Base-by-base conservation (phyloP, 92 coral and sea anemone species). In the Phenganax subtilis region DNA sequence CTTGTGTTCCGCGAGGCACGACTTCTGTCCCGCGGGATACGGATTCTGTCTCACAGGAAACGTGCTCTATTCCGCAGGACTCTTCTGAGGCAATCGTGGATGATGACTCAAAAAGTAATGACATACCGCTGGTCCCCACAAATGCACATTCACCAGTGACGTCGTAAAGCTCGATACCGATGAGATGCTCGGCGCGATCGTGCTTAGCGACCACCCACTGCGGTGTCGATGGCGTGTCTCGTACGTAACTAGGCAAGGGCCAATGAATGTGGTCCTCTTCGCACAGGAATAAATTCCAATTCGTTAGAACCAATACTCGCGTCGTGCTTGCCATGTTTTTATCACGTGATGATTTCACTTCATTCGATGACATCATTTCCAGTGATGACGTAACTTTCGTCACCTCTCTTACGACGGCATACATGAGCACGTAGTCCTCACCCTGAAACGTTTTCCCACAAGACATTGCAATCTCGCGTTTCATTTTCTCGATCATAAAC, bases 191-290 rank as follows among this genome's bases (percentile, higher is more conserved):
- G 47, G 91, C 83, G 47, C 81, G 87, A 80, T 90, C 91, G 75
- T 90, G 88, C 88, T 92, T 89, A 51, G 98, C 88, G 75, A 94
- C 96, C 72, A 94, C 97, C 94, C 98, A 94, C 69, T 94, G 98
- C 25, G 98, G 98, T 6, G 98, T 92, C 0, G 98, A 91, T 12
- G 98, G 98, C 71, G 85, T 86, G 44, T 91, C 91, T 77, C 97
- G 91, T 84, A 90, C 90, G 82, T 92, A 94, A 15, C 94, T 86
- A 77, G 97, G 98, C 85, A 90, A 85, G 62, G 98, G 98, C 98
- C 98, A 94, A 60, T 94, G 98, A 64, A 94, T 90, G 77, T 94
- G 98, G 75, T 94, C 98, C 79, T 94, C 98, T 73, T 94, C 98
- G 76, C 97, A 94, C 12, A 94, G 86, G 76, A 90, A 94, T 55